These are phyloP conservation scores for Eulacestoma nigropectus DNA, from an alignment of 2,113 vertebrate species.

Conservation along the genomic window DNA sequence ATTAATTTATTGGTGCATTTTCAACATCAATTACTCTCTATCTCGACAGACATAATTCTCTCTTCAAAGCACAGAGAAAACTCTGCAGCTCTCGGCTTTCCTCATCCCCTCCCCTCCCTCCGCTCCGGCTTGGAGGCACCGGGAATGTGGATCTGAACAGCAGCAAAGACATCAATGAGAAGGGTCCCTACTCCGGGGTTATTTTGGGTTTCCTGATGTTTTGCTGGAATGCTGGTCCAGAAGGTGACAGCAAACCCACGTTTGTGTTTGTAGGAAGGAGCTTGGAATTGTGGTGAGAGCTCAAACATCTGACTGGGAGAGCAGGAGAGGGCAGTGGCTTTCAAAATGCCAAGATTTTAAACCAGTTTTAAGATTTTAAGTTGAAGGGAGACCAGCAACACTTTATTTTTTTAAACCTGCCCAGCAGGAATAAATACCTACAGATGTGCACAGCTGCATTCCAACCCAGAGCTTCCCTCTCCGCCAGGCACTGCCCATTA, in stretches of 20 bases:
- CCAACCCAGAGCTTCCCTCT: not conserved
- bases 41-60: conserved; percentile 40
- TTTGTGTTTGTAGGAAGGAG: not conserved
- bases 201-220: not conserved
- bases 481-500: not conserved
- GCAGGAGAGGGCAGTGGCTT: not conserved
- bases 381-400: not conserved
- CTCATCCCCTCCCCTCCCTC: not conserved
- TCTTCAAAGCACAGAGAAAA: not conserved
- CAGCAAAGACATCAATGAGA: not conserved
- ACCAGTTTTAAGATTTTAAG: not conserved
- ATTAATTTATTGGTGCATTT: conserved; percentile 60
- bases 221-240: not conserved
- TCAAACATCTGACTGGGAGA: not conserved
- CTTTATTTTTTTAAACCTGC: not conserved
- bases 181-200: accelerated
- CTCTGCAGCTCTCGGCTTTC: not conserved
- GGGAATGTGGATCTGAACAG: not conserved
- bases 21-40: conserved; percentile 18
- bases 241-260: not conserved
- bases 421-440: not conserved
- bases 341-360: not conserved
- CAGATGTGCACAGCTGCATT: not conserved
- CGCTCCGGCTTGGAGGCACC: accelerated
- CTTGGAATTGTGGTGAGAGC: not conserved